Base-by-base conservation (phyloP, 1,140 invertebrate species). In the Lepidurus couesii region DNA sequence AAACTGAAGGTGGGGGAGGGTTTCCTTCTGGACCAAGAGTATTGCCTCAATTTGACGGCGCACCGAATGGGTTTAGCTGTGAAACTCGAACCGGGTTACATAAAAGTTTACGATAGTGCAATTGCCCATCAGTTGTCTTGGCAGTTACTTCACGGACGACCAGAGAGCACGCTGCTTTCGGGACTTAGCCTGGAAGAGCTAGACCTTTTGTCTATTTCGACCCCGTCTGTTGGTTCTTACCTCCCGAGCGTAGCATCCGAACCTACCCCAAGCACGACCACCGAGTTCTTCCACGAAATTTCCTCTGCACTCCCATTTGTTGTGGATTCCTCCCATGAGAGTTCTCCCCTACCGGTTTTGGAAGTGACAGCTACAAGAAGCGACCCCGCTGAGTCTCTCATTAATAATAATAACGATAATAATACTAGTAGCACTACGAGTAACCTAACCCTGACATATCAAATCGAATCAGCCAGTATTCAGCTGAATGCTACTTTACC, bases 61-160 rank as follows among this genome's bases (percentile, higher is more conserved):
- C 53, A 65, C 53, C 16, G 53, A 65, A 65, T 65, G 53, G 53
- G 53, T 16, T 65, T 65, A 21, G 53, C 53, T 65, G 53, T 65
- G 53, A 65, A 65, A 65, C 21, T 65, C 4, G 21, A 65, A 65
- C 53, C 53, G 1, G 53, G 53, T 21, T 65, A 65, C 53, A 21
- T 65, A 13, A 65, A 65, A 65, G 53, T 65, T 65, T 65, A 65
- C 53, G 53, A 65, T 16, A n/a, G 10, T 13, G 53, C 53, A 13
- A 65, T 4, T 21, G 53, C 53, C 16, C 53, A 65, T 65, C 53
- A 65, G 21, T 16, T 65, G 16, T 65, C 53, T 11, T 65, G 53
- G 53, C 16, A n/a, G 9, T 21, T 21, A 65, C 53, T 65, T 21
- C 53, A 65, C 53, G 53, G 53, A 65, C n/a, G 53, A 65, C 53